A percentile compares a stretch with the other conserved stretches of the same genome.
phyloP scores from a whole-genome alignment of 2,113 vertebrate genomes.

The Mus musculus region GRCm39 chr8:122806001-122806500 shows the following conservation, averaged over 20 bases:
- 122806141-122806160: neutral
- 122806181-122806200: fast-evolving
- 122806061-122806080: neutral
- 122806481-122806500: fast-evolving
- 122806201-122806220: neutral
- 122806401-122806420: neutral
- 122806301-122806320: too few species aligned
- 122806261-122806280: neutral
- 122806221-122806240: neutral
- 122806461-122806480: neutral
- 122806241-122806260: fast-evolving
- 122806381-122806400: neutral
- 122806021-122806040: neutral
- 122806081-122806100: fast-evolving
- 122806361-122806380: neutral
- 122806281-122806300: fast-evolving
- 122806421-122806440: fast-evolving
- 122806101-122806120: neutral
- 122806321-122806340: too few species aligned
- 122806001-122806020: neutral
- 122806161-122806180: neutral
- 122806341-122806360: neutral
- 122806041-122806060: conserved; percentile 33
- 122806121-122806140: neutral
- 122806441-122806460: fast-evolving